phyloP scores from a whole-genome alignment of 2,888 invertebrate genomes.

The Bugulina stolonifera region DNA sequence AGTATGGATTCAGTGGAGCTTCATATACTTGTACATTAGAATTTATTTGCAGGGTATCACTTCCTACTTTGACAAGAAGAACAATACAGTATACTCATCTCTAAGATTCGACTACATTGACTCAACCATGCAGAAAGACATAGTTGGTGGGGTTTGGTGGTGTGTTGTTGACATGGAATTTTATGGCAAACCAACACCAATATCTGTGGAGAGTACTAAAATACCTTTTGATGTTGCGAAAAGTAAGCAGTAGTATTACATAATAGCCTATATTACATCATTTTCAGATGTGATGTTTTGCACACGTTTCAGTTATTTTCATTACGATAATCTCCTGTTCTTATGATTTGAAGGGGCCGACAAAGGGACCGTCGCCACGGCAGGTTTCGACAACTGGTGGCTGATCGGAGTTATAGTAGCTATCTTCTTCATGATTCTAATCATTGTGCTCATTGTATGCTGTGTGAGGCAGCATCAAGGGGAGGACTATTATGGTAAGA shows the following conservation, averaged over 20 bases:
- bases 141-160: slow-evolving; percentile 4
- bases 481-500: slow-evolving; percentile 16
- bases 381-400: slow-evolving; percentile 8
- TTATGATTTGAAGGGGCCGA: too few relatives aligned
- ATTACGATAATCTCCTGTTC: too few relatives aligned
- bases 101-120: not conserved
- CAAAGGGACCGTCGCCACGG: not conserved
- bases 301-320: too few relatives aligned
- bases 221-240: slow-evolving; percentile 1
- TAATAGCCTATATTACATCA: too few relatives aligned
- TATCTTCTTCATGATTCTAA: not conserved
- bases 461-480: not conserved
- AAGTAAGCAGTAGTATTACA: too few relatives aligned
- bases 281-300: too few relatives aligned
- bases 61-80: not conserved
- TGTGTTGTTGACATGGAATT: slow-evolving; percentile 16
- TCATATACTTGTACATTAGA: too few relatives aligned
- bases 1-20: too few relatives aligned
- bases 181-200: not conserved
- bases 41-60: not conserved
- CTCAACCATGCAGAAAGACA: not conserved
- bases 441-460: not conserved
- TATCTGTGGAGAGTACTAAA: not conserved
- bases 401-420: slow-evolving; percentile 16
- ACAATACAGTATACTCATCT: not conserved